These are phyloP conservation scores for Apteryx owenii DNA, from an alignment of 2,113 vertebrate species.

Conservation along the genomic window DNA sequence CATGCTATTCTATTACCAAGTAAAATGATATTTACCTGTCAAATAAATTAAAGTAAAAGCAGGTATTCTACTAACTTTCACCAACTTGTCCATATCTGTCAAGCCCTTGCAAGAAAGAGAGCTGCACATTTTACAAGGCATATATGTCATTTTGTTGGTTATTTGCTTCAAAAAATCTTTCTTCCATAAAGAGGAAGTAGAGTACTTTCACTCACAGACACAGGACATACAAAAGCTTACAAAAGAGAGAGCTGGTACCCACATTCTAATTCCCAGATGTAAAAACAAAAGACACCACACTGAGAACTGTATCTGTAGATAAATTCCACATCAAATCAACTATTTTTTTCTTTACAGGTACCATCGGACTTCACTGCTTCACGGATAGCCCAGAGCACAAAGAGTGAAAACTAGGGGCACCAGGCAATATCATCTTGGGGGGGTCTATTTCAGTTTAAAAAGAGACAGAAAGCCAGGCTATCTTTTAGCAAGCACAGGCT, in stretches of 20 bases:
- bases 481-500: not conserved
- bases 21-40: not conserved
- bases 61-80: conserved; percentile 19
- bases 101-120: conserved; percentile 20
- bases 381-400: not conserved
- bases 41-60: conserved; percentile 30
- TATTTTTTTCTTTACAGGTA: not conserved
- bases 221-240: not conserved
- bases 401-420: not conserved
- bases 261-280: not conserved
- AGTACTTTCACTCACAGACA: not conserved
- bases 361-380: not conserved
- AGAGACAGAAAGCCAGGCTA: not conserved
- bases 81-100: not conserved
- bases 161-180: conserved; percentile 1
- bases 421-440: not conserved
- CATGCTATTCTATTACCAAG: not conserved
- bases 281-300: not conserved
- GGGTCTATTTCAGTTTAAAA: not conserved
- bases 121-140: not conserved
- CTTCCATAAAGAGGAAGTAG: not conserved
- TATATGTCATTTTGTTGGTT: not conserved
- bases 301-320: not conserved
- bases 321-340: not conserved
- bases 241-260: not conserved